These are phyloP conservation scores for Luscinia megarhynchos DNA, from an alignment of 2,797 vertebrate species.

Conservation along the genomic window DNA sequence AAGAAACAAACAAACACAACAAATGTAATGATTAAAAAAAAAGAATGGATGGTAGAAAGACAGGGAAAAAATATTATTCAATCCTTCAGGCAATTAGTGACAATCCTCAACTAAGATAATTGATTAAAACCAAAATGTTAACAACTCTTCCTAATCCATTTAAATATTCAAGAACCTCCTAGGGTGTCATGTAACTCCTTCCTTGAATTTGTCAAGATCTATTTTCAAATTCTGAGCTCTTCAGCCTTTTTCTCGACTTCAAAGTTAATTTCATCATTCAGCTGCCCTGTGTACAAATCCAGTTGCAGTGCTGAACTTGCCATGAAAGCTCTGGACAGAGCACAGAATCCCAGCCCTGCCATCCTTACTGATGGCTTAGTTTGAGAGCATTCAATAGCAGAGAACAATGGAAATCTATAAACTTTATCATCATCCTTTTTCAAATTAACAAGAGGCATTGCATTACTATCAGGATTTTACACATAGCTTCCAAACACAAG, in stretches of 20 bases:
- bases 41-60: neutral
- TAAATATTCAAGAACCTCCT: neutral
- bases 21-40: neutral
- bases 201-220: neutral
- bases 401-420: neutral
- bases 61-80: neutral
- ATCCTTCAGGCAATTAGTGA: neutral
- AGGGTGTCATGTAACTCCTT: neutral
- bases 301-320: neutral
- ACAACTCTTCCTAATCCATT: neutral
- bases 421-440: neutral
- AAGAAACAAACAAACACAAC: neutral
- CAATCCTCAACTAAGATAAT: neutral
- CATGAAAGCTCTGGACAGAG: neutral
- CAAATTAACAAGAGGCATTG: neutral
- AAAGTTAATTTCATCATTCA: neutral
- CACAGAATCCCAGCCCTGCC: neutral
- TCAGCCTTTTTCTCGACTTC: neutral
- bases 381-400: neutral
- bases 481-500: neutral
- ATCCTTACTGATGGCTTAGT: conserved; percentile 19
- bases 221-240: neutral
- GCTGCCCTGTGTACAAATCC: neutral
- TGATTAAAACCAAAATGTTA: neutral
- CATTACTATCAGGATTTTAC: neutral